Conservation (phyloP, 2,888 invertebrate genomes). For the Octonoba sinensis region DNA sequence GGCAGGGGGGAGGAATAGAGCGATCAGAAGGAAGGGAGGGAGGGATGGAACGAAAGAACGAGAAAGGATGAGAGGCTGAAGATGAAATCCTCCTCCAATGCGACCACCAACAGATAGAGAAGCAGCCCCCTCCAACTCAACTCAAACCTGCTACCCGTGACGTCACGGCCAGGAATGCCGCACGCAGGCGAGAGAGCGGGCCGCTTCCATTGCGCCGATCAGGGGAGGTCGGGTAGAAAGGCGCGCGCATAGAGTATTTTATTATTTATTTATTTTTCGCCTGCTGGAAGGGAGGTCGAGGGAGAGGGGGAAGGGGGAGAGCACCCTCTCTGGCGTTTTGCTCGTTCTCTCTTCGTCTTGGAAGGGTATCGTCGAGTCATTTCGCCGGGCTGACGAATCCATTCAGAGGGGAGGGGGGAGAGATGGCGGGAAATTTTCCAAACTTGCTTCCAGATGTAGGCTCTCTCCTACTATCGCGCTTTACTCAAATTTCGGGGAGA, state of each 20-base stretch:
- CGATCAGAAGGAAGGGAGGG: slow-evolving; percentile 8
- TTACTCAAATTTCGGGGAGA: too few relatives aligned
- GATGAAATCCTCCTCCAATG: slow-evolving; percentile 19
- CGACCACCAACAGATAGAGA: slow-evolving; percentile 14
- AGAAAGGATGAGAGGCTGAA: slow-evolving; percentile 29
- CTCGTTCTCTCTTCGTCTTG: not conserved
- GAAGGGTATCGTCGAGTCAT: slow-evolving; percentile 28
- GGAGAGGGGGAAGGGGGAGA: not conserved
- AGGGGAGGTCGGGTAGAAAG: slow-evolving; percentile 5
- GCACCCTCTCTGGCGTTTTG: slow-evolving; percentile 8
- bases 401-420: slow-evolving; percentile 12
- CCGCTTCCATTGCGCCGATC: slow-evolving; percentile 15
- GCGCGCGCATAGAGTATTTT: not conserved
- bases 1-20: slow-evolving; percentile 2
- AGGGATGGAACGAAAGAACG: slow-evolving; percentile 23
- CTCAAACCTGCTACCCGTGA: slow-evolving; percentile 38
- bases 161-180: slow-evolving; percentile 35
- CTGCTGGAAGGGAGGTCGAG: not conserved
- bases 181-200: slow-evolving; percentile 6
- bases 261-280: not conserved
- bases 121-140: not conserved
- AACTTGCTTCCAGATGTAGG: too few relatives aligned
- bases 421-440: not conserved
- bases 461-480: too few relatives aligned
- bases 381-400: slow-evolving; percentile 32